Percentiles rank a stretch among this genome's conserved stretches.
Evolutionary conservation across 2,113 vertebrate genomes (phyloP).

Genomic region (Cavia aperea): DNA sequence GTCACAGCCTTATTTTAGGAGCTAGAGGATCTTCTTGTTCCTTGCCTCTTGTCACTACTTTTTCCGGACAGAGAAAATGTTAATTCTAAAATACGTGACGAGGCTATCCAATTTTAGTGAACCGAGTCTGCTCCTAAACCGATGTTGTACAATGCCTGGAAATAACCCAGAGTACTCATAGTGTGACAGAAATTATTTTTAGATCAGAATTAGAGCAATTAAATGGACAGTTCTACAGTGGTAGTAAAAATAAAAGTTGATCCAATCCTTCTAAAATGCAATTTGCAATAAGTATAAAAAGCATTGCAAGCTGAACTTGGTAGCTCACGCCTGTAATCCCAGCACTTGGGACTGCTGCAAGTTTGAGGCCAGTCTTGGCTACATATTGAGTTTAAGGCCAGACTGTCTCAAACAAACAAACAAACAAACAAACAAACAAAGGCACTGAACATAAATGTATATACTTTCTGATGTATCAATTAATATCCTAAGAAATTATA

Average conservation of each 20-base stretch:
- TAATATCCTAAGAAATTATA: slow-evolving; percentile 1
- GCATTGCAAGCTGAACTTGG: neutral
- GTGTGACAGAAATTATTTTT: slow-evolving; percentile 27
- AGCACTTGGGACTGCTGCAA: neutral
- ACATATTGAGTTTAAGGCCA: neutral
- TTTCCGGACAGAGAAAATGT: slow-evolving; percentile 19
- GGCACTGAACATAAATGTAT: slow-evolving; percentile 28
- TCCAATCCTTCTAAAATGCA: slow-evolving; percentile 15
- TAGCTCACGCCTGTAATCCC: neutral
- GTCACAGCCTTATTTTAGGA: neutral
- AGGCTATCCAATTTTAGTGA: neutral
- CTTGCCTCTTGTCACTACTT: neutral
- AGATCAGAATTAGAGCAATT: slow-evolving; percentile 33
- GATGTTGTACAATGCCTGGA: slow-evolving; percentile 28
- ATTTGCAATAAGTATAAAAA: slow-evolving; percentile 23
- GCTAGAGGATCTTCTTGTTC: neutral
- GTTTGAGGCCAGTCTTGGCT: neutral
- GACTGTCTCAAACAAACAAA: neutral
- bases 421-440: neutral
- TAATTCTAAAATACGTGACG: slow-evolving; percentile 5
- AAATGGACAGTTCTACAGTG: neutral
- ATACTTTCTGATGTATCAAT: slow-evolving; percentile 1
- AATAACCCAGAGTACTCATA: neutral
- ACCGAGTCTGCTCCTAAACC: neutral
- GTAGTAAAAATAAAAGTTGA: neutral